Evolutionary conservation across 2,113 vertebrate species (phyloP).

Genomic region (Chionodraco myersi): DNA sequence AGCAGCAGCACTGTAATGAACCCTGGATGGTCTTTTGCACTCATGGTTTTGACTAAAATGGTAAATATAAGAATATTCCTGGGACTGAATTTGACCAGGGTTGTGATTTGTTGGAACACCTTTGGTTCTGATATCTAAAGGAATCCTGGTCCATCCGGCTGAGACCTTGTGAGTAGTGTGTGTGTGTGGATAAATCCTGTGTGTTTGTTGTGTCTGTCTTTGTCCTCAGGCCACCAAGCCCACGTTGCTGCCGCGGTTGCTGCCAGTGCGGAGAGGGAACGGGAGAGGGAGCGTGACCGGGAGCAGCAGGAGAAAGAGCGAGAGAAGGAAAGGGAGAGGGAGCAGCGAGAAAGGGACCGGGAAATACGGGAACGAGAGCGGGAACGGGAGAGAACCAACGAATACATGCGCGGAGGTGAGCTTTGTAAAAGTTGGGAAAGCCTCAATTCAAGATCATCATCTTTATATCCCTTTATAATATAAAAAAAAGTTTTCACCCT

Average conservation of each 20-base stretch:
- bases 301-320: conserved; percentile 77
- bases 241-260: conserved; percentile 87
- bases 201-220: conserved; percentile 48
- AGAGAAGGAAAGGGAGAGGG: conserved; percentile 75
- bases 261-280: conserved; percentile 86
- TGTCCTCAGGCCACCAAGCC: conserved; percentile 87
- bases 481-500: not conserved
- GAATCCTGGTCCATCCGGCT: conserved; percentile 6
- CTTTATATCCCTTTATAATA: not conserved
- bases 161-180: not conserved
- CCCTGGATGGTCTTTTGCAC: not conserved
- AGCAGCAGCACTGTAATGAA: not conserved
- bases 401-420: conserved; percentile 81
- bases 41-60: not conserved
- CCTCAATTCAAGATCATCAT: not conserved
- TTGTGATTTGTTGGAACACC: not conserved
- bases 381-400: conserved; percentile 74
- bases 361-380: conserved; percentile 64
- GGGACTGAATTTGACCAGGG: not conserved
- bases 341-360: conserved; percentile 69
- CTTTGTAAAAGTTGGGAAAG: not conserved
- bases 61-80: conserved; percentile 10
- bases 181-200: conserved; percentile 20
- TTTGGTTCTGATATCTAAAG: conserved; percentile 1
- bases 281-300: conserved; percentile 79